Evolutionary conservation across 1,140 invertebrate species (phyloP), one percentile per base, ranked within the genome.

Genomic region (Papilio polytes): DNA sequence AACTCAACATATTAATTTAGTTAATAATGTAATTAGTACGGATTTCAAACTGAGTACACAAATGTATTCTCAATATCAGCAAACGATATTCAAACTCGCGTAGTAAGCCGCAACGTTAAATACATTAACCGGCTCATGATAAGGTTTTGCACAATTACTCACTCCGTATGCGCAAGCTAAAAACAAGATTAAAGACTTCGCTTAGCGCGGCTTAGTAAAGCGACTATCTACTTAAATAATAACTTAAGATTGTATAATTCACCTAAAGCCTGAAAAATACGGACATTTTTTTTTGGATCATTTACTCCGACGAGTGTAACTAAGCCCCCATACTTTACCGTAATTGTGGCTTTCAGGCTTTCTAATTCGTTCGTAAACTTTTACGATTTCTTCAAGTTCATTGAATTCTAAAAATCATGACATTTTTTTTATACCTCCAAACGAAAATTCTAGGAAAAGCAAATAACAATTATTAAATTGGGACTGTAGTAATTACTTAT

Each of bases 311-410:
- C 63, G 63, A 70, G 63, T 70, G 63, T 70, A 31, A 70, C 63
- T 70, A 70, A 70, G 63, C 63, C 63, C 22, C 63, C 63, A 31
- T 36, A 70, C 63, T 70, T 70, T 70, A 70, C 26, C 26, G 63
- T 70, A 70, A 70, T 70, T 26, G 63, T 70, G 26, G 63, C 63
- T 31, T 31, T 31, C 63, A 36, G 22, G 63, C 63, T 31, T 31
- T 70, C 63, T 70, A 70, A 70, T 70, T 70, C 36, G 63, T 70
- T 70, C 63, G 63, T 70, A 70, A 70, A 70, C 63, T 70, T 70
- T 70, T 70, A 70, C 26, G 63, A 70, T 70, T 36, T 70, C 26
- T 31, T 15, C 15, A 18, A 31, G 63, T 70, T 70, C 26, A 15
- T 15, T 70, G 63, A 66, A 66, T 26, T 15, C 6, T 70, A 70